Conservation (phyloP, 2,888 invertebrate genomes). For the Eupithecia insigniata region DNA sequence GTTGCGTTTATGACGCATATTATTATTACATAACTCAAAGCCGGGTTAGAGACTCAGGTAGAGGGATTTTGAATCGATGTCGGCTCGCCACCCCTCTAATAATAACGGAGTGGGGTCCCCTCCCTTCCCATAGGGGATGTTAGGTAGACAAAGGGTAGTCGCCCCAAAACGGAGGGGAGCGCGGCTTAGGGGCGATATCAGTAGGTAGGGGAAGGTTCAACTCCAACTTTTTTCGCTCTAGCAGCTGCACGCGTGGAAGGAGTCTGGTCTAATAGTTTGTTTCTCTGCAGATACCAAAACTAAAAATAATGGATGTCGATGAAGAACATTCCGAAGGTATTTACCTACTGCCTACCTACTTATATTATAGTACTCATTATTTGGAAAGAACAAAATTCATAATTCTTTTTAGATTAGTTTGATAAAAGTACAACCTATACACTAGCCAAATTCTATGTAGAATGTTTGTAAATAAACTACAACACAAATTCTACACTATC, state of each 20-base stretch:
- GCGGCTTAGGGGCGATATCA: slow-evolving; percentile 70
- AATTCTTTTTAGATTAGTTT: no score
- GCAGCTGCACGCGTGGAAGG: slow-evolving; percentile 52
- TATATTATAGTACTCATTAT: not conserved
- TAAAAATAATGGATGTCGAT: slow-evolving; percentile 27
- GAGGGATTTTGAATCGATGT: slow-evolving; percentile 69
- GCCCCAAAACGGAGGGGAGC: slow-evolving; percentile 79
- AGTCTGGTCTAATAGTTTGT: slow-evolving; percentile 16
- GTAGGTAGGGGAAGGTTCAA: slow-evolving; percentile 73
- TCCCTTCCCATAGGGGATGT: slow-evolving; percentile 77
- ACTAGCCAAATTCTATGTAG: no score
- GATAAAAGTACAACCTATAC: no score
- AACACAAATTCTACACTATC: no score
- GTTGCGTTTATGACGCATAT: slow-evolving; percentile 18
- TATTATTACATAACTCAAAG: slow-evolving; percentile 49
- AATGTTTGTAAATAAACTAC: no score
- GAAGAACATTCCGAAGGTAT: slow-evolving; percentile 35
- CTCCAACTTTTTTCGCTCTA: slow-evolving; percentile 65
- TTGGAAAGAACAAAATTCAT: no score
- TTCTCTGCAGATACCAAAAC: slow-evolving; percentile 29
- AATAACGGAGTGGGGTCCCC: slow-evolving; percentile 78
- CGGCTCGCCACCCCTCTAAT: slow-evolving; percentile 75
- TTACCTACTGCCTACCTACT: not conserved
- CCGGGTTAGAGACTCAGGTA: slow-evolving; percentile 61
- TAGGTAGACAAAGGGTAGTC: slow-evolving; percentile 82